Evolutionary conservation across 1,140 invertebrate species (phyloP).

Genomic region (Apolygus lucorum): DNA sequence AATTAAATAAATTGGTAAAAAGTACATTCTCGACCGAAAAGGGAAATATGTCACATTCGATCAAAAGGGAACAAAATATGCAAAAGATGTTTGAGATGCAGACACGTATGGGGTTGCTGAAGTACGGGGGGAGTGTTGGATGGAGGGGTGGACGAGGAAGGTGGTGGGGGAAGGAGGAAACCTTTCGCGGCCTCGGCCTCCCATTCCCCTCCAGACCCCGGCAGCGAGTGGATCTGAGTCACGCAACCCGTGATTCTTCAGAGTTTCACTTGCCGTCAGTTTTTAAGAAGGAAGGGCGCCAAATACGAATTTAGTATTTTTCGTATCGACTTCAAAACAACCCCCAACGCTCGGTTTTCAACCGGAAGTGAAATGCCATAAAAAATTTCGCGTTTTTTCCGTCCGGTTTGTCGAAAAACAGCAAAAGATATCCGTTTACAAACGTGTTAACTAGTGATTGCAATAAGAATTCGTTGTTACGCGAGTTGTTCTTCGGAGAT

Average conservation of each 20-base stretch:
- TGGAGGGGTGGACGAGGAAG: background rate
- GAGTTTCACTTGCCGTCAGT: no score
- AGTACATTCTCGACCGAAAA: no score
- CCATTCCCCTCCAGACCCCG: background rate
- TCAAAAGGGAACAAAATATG: background rate
- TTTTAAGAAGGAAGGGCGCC: constrained; percentile 8
- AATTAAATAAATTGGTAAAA: no score
- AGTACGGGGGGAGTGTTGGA: background rate
- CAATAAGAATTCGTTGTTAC: no score
- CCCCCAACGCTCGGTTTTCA: no score
- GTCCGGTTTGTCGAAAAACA: no score
- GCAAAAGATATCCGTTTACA: no score
- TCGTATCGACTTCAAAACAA: no score
- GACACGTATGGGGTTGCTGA: background rate
- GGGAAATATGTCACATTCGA: background rate
- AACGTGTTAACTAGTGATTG: no score
- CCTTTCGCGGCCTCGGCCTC: constrained; percentile 17
- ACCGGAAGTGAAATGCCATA: no score
- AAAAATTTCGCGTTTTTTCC: no score
- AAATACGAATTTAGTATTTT: constrained; percentile 13
- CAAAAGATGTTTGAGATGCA: background rate
- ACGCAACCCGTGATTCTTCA: background rate
- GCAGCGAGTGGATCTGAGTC: background rate
- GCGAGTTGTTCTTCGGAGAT: no score
- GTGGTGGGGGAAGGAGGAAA: constrained; percentile 4